A percentile compares a stretch with the other conserved stretches of the same genome.
Evolutionary conservation across 2,888 invertebrate genomes (phyloP).

Genomic region (Deroplatys truncata): DNA sequence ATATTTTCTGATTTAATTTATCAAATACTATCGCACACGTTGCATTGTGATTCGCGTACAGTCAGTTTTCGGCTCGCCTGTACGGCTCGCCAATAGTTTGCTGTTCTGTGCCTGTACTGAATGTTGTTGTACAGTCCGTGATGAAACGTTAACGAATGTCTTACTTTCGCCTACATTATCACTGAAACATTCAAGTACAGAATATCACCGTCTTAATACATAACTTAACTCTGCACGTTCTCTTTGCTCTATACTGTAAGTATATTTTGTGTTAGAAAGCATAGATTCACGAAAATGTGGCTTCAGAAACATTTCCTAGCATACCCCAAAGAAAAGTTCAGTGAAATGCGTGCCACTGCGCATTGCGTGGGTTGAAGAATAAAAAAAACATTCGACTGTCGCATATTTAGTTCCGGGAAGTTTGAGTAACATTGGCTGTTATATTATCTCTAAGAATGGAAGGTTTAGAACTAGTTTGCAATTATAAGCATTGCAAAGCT

Average conservation of each 20-base stretch:
- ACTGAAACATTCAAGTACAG: no score
- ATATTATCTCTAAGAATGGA: background rate
- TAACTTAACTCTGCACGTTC: no score
- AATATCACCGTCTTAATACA: no score
- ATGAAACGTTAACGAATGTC: no score
- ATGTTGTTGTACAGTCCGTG: background rate
- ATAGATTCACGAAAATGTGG: no score
- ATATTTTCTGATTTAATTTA: background rate
- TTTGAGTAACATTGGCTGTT: background rate
- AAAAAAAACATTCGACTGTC: background rate
- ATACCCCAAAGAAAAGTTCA: background rate
- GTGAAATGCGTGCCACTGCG: no score
- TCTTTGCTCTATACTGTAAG: no score
- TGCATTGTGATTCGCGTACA: background rate
- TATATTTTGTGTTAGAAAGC: no score
- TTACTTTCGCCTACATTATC: no score
- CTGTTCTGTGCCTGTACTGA: background rate
- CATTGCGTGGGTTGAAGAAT: no score
- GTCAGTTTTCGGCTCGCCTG: background rate
- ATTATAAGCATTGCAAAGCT: slow-evolving; percentile 43
- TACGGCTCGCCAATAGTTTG: no score
- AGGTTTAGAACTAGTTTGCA: slow-evolving; percentile 42
- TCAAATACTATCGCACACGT: background rate
- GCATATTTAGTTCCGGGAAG: background rate
- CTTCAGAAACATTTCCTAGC: background rate